Evolutionary conservation across 2,113 vertebrate species (phyloP), one percentile per base, ranked within the genome.

Genomic region (Ageneiosus marmoratus): DNA sequence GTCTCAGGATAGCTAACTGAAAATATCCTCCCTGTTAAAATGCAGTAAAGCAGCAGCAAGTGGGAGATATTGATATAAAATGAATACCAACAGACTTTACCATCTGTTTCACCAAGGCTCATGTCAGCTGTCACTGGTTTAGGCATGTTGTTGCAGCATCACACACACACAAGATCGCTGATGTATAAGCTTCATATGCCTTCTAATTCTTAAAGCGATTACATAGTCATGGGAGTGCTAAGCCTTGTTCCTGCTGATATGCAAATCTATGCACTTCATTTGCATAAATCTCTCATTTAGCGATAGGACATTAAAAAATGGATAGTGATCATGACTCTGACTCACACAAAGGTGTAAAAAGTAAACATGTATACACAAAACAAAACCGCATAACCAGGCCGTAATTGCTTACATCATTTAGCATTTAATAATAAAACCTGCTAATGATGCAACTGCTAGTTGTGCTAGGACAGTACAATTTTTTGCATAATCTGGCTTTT

Each of bases 371-470:
- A 77, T 69, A 84, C n/a, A 78, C 70, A 73, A 44, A 44, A 32
- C 48, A 34, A 80, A 74, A 77, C 22, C 27, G 32, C 15, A 51
- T 37, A 53, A 20, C 27, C 10, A 77, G 67, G 90, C 90, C 89
- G 89, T 92, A 91, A 93, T 91, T 91, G 91, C 90, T 65, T 82
- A 90, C 89, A 88, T 90, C 90, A 91, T 89, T 77, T 88, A 86
- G 83, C 85, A 88, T 93, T 92, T 82, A 74, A 22, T n/a, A 74
- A 50, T 3, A 44, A 10, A 58, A 78, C n/a, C 91, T 90, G 90
- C 89, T 91, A 90, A 90, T 89, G 88, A 91, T 76, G 29, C 50
- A 22, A 55, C 51, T 24, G 20, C 89, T 91, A 89, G 84, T 88
- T 89, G 90, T 89, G 91, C 83, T 87, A 87, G 20, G 79, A 58